Evolutionary conservation across 2,888 invertebrate genomes (phyloP), one percentile per base, ranked within the genome.

Genomic region (Rhodophaea formosa): DNA sequence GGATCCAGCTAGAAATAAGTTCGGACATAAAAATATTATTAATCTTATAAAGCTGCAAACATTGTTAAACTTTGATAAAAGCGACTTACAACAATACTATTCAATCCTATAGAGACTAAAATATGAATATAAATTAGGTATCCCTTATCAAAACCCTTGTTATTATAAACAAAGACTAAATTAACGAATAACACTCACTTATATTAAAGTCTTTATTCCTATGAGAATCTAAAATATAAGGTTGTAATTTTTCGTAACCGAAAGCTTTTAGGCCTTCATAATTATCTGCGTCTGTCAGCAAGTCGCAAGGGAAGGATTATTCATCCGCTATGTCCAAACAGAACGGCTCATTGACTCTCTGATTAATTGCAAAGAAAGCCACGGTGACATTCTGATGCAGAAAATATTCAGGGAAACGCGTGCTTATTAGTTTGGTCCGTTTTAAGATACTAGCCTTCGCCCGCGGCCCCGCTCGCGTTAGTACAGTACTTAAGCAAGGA

Each of bases 301-400:
- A 82, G 75, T 75, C 81, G 75, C 84, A 67, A 71, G 84, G 84
- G 86, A 88, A 83, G 85, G 83, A 85, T 86, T 86, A 84, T 79
- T 87, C 85, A 85, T 87, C 80, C 82, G 75, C 83, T 80, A 76
- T 82, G 86, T 82, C 86, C 88, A 86, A 88, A 87, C 85, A 83
- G 78, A 83, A 88, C 82, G 90, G 87, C 90, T 91, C 91, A 90
- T 90, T 90, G 89, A 86, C 88, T 88, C 79, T 70, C 82, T 90
- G 91, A 91, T 88, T 90, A 90, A 91, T 91, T 87, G 82, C 81
- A 72, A 80, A 75, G 73, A 80, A 79, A 84, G 72, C 77, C 79
- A 75, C 77, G 75, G 72, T 83, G 91, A 90, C 91, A 88, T 88
- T 87, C 77, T 77, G 74, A 77, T 76, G 77, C 72, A 71, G 75